A percentile compares a stretch with the other conserved stretches of the same genome.
phyloP scores from a whole-genome alignment of 2,888 invertebrate genomes.

The Drosophila lacicola region DNA sequence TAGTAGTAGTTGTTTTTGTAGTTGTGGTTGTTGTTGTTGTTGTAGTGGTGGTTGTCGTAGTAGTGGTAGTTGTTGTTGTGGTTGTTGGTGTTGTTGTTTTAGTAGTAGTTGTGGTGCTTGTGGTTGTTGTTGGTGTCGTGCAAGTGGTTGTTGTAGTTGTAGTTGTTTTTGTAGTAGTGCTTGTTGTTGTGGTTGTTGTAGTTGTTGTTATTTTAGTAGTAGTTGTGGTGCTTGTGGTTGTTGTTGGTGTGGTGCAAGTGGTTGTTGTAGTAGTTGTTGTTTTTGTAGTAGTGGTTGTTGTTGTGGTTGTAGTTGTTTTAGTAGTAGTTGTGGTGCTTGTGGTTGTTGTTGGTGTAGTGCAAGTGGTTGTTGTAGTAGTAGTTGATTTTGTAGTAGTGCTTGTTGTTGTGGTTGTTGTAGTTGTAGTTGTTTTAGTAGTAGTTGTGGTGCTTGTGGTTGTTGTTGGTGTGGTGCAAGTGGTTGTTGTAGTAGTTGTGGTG shows the following conservation, averaged over 20 bases:
- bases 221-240: not conserved
- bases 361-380: not conserved
- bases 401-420: not conserved
- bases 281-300: too few relatives aligned
- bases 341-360: not conserved
- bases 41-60: not conserved
- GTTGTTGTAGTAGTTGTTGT: not conserved
- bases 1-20: not conserved
- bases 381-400: not conserved
- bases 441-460: conserved; percentile 6
- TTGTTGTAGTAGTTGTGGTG: not conserved
- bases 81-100: not conserved
- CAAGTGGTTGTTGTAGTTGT: not conserved
- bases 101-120: not conserved
- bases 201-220: not conserved
- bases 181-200: not conserved
- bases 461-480: not conserved
- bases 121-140: not conserved
- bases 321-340: not conserved
- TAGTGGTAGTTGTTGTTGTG: not conserved
- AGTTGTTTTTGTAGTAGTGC: conserved; percentile 5
- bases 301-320: not conserved
- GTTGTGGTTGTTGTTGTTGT: not conserved
- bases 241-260: not conserved
- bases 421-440: not conserved